Evolutionary conservation across 2,113 vertebrate species (phyloP), one percentile per base, ranked within the genome.

Genomic region (Crotalus horridus): DNA sequence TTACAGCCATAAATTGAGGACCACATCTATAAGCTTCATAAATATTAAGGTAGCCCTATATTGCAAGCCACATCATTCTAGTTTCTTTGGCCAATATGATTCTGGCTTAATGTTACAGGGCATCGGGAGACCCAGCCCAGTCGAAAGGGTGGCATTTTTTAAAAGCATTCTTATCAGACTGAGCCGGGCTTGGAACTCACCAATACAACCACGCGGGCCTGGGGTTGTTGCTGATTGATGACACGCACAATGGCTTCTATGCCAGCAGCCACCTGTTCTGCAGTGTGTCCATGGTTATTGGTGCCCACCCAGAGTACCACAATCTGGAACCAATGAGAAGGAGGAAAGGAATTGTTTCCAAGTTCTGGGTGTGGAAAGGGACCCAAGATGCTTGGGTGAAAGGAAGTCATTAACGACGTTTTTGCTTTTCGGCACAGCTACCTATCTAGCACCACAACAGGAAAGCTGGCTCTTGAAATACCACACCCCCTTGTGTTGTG

Each of bases 281-380:
- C 96, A 4, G 97, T 98, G 96, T 99, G 98, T 6, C 98, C 98
- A 0, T 98, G 98, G 95, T 99, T 99, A 95, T 99, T 98, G 43
- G 99, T 99, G 87, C 99, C 98, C 46, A 99, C 98, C 98, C 98
- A 99, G 94, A 99, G 97, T 87, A 99, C 98, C 39, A 99, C 98
- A 24, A 99, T 98, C 98, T 99, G 51, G 2, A 29, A 94, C 33
- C 15, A 89, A 43, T 6, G 89, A 91, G 85, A 17, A 2, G 39
- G 26, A 8, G 15, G 7, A 26, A 20, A 39, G 10, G 5, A 23
- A 23, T 8, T 1, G 10, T 39, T 64, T 61, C 21, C 43, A 0
- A 13, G 21, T 3, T 8, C 4, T 56, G 39, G 39, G 39, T 39
- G 39, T 39, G 39, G 39, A 39, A 39, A 39, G 9, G 1, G 48